Evolutionary conservation across 2,113 vertebrate species (phyloP).

Genomic region (Alaudala cheleensis): DNA sequence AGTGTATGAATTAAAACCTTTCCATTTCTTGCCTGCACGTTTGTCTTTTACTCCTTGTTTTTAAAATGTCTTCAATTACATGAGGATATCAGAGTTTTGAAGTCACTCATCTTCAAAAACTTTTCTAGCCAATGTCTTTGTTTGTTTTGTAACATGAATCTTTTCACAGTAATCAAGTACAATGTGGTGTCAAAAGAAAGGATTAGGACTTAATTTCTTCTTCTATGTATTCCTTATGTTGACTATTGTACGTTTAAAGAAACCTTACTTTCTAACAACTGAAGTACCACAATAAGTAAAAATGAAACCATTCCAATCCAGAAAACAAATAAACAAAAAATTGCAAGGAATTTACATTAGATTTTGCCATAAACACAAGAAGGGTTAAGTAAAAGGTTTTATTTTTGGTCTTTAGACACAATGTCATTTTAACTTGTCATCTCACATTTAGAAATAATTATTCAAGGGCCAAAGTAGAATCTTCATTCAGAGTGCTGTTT

Average conservation of each 20-base stretch:
- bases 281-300: neutral
- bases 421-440: neutral
- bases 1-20: neutral
- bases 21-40: neutral
- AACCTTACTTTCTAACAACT: neutral
- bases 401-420: neutral
- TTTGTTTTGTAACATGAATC: neutral
- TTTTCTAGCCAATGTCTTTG: neutral
- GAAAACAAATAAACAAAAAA: neutral
- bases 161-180: neutral
- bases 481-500: neutral
- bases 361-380: neutral
- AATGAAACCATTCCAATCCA: neutral
- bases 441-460: neutral
- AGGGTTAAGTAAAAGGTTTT: neutral
- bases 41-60: neutral
- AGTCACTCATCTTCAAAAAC: neutral
- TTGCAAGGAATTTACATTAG: neutral
- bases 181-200: neutral
- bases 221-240: neutral
- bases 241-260: neutral
- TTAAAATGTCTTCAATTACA: neutral
- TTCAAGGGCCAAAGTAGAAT: neutral
- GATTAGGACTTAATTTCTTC: neutral
- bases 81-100: neutral